Evolutionary conservation across 2,888 invertebrate species (phyloP), one percentile per base, ranked within the genome.

Genomic region (Apamea sordens): DNA sequence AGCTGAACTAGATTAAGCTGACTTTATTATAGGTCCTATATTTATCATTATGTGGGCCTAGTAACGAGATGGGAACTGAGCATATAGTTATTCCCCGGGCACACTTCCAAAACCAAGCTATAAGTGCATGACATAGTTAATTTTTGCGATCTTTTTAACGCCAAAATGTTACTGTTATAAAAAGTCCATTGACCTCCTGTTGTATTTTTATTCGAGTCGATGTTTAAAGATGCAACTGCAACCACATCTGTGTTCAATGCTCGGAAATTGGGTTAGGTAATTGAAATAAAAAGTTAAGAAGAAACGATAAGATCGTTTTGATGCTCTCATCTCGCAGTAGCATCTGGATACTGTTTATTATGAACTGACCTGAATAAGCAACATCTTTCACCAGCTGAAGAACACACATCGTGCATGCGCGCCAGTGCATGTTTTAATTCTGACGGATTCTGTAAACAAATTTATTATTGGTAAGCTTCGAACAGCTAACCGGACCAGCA

Each of bases 371-470:
- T 90, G 89, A 90, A 92, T 91, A 92, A 91, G 88, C 88, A 88
- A 82, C 84, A 68, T 88, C 84, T 90, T 87, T 88, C 83, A 86
- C 79, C 89, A 90, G 88, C 88, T 88, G 89, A 90, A 84, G 88
- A 83, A 86, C 88, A 86, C 82, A 85, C 82, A 85, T 78, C 79
- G 74, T 77, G 75, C 82, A 82, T 86, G 86, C 89, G 82, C 84
- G 86, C 91, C 69, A 91, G 87, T 93, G 90, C 92, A 92, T 92
- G 93, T 93, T 94, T 93, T 94, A 93, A 93, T 92, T 93, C 93
- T 87, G 91, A 92, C 91, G 89, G 90, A 89, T 91, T 91, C 82
- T 92, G 91, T 95, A 95, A 95, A 95, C 94, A 95, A 89, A 90
- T 91, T 89, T 93, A 91, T 92, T 91, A 91, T 92, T 90, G 89